These are phyloP conservation scores for Drusus annulatus DNA, from an alignment of 1,140 invertebrate species.

Conservation along the genomic window DNA sequence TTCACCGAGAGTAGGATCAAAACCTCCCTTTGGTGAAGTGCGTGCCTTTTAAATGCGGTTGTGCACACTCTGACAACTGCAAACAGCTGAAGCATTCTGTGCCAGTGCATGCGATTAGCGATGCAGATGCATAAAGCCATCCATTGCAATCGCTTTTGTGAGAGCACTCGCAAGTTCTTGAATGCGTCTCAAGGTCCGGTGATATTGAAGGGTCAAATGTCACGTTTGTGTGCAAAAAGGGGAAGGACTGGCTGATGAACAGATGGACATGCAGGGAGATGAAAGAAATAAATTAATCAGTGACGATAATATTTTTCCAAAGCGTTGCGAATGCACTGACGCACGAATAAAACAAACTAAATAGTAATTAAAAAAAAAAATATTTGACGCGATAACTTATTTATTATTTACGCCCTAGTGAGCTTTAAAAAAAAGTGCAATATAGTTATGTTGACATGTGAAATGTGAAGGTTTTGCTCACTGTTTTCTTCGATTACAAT, in stretches of 20 bases:
- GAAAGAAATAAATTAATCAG: too few relatives aligned
- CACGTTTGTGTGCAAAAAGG: not conserved
- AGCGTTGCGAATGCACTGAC: too few relatives aligned
- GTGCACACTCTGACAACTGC: not conserved
- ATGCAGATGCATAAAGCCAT: not conserved
- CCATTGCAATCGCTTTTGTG: constrained; percentile 6
- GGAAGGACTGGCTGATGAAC: not conserved
- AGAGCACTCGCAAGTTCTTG: not conserved
- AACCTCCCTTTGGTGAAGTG: not conserved
- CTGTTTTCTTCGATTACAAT: too few relatives aligned
- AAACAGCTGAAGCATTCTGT: not conserved
- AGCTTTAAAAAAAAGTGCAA: too few relatives aligned
- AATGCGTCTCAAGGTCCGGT: constrained; percentile 35
- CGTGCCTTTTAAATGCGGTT: not conserved
- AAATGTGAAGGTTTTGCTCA: too few relatives aligned
- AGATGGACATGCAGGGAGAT: too few relatives aligned
- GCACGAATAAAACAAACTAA: too few relatives aligned
- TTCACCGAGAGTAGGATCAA: not conserved
- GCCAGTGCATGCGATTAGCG: not conserved
- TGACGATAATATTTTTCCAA: too few relatives aligned
- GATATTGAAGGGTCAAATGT: constrained; percentile 21
- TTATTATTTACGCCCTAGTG: too few relatives aligned
- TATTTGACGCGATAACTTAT: too few relatives aligned
- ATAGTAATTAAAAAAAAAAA: too few relatives aligned
- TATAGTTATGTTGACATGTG: too few relatives aligned